phyloP scores from a whole-genome alignment of 2,113 vertebrate species.

The Thunnus maccoyii region DNA sequence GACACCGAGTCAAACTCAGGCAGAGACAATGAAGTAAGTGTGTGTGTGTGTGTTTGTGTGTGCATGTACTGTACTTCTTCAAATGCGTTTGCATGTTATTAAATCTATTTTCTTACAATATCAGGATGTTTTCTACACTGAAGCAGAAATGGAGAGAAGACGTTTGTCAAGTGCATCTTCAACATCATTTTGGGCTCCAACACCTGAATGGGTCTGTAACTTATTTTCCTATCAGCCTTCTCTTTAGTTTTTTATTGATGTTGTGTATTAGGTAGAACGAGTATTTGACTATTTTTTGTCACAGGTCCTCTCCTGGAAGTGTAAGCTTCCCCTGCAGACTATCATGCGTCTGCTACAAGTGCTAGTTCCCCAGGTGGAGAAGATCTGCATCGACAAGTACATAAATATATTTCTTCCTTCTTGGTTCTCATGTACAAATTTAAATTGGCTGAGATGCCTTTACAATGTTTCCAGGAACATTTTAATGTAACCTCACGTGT shows the following conservation, averaged over 20 bases:
- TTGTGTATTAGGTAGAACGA: background rate
- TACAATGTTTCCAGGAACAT: background rate
- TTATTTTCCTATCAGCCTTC: background rate
- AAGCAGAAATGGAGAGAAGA: slow-evolving; percentile 88
- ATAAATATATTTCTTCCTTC: slow-evolving; percentile 11
- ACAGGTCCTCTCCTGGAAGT: slow-evolving; percentile 96
- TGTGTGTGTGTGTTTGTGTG: background rate
- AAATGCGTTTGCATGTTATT: background rate
- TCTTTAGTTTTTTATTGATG: background rate
- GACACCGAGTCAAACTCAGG: slow-evolving; percentile 84
- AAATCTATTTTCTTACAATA: slow-evolving; percentile 1
- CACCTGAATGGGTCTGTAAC: slow-evolving; percentile 93
- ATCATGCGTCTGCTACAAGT: slow-evolving; percentile 98
- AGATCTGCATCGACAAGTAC: slow-evolving; percentile 99
- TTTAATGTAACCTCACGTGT: background rate
- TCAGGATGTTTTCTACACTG: slow-evolving; percentile 90
- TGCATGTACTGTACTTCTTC: no score
- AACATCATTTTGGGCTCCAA: slow-evolving; percentile 89
- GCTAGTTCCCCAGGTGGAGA: slow-evolving; percentile 98
- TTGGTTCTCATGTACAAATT: background rate
- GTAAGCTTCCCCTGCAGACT: slow-evolving; percentile 96
- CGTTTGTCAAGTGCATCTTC: slow-evolving; percentile 88
- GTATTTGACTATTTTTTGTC: background rate
- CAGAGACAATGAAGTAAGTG: slow-evolving; percentile 85
- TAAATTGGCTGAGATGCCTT: background rate